These are phyloP conservation scores for Casuarius casuarius DNA, from an alignment of 2,113 vertebrate genomes.

Conservation along the genomic window DNA sequence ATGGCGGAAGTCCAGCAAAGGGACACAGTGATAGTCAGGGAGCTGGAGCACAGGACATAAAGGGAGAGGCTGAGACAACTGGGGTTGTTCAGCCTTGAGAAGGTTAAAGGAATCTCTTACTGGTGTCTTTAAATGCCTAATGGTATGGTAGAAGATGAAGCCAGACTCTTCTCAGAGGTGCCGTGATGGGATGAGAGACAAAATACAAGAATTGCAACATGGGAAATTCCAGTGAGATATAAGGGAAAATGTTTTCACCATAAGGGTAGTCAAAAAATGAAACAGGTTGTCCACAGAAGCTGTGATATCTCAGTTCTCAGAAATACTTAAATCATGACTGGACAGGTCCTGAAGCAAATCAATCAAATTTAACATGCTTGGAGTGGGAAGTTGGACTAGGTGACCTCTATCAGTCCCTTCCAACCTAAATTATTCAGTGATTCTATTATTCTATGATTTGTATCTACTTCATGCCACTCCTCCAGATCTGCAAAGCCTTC, in stretches of 20 bases:
- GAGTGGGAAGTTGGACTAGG: no score
- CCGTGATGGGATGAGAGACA: not conserved
- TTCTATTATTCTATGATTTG: no score
- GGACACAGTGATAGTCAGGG: not conserved
- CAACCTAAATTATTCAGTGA: no score
- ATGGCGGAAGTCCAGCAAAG: not conserved
- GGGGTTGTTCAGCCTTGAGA: not conserved
- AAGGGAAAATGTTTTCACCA: not conserved
- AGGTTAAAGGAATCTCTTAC: not conserved
- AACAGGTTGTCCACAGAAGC: not conserved
- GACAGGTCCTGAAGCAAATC: not conserved
- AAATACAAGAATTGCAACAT: not conserved
- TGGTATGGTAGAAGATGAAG: not conserved
- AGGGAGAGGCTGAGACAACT: not conserved
- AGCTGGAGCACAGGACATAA: not conserved
- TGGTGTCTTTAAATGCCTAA: not conserved
- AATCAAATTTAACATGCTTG: not conserved
- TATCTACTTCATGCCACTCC: no score
- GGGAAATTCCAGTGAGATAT: not conserved
- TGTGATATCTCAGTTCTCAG: not conserved
- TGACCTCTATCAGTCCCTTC: no score
- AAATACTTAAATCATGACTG: not conserved
- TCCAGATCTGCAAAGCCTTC: no score
- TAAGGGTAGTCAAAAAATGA: not conserved
- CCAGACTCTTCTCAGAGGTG: not conserved